A percentile compares a stretch with the other conserved stretches of the same genome.
Conservation (phyloP, 2,888 invertebrate species). For the Leptinotarsa peninsularis region DNA sequence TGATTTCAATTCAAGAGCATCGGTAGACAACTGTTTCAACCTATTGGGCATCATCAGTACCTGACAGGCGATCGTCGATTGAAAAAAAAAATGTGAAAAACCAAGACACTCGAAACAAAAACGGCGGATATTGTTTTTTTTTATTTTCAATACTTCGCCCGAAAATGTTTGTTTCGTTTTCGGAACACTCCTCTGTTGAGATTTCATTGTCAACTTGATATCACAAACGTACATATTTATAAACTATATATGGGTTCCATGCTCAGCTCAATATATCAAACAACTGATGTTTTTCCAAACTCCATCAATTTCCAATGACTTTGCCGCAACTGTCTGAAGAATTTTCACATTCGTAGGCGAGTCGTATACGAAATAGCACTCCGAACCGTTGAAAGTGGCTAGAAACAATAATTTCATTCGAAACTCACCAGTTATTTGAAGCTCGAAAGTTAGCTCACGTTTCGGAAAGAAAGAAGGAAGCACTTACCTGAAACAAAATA, state of each 20-base stretch:
- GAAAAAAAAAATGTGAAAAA: too few species aligned
- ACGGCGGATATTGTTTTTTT: too few species aligned
- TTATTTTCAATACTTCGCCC: too few species aligned
- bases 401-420: constrained; percentile 6
- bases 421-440: background rate
- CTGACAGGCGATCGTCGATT: too few species aligned
- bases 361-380: constrained; percentile 1
- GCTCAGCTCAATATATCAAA: background rate
- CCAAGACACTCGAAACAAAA: too few species aligned
- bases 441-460: constrained; percentile 20
- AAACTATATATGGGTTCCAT: background rate
- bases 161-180: too few species aligned
- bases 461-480: constrained; percentile 19
- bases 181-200: too few species aligned
- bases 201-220: too few species aligned
- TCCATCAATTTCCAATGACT: constrained; percentile 4
- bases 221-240: background rate
- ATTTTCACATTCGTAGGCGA: background rate
- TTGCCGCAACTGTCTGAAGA: background rate
- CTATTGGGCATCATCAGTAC: too few species aligned
- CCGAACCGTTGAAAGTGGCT: background rate
- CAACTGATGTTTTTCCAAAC: background rate
- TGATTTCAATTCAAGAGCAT: too few species aligned
- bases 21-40: too few species aligned
- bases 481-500: constrained; percentile 18